Base-by-base conservation (phyloP, 1,140 invertebrate genomes). In the Nasonia longicornis region DNA sequence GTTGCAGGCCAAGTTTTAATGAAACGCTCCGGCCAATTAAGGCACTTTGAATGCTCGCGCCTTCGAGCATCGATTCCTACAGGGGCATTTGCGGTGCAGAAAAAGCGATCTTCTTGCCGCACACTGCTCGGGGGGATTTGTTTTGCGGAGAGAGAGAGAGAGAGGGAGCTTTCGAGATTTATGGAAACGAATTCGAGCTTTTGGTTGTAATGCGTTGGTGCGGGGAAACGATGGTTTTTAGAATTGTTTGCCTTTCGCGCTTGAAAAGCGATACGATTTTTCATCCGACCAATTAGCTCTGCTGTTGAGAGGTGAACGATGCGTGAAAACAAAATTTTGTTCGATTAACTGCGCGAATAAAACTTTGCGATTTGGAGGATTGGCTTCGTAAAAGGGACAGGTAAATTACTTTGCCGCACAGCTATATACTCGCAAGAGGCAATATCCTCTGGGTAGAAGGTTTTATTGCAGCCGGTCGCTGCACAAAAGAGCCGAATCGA, bases 21-120 rank as follows among this genome's bases (percentile, higher is more conserved):
- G 77, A 78, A 78, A 78, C 67, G 26, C 67, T 58, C 67, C 11
- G n/a, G 45, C 77, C 45, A 78, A 78, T 78, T 78, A 78, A 52
- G 67, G 66, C 11, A 69, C 67, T 58, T 70, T 70, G 31, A 78
- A 70, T 70, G 38, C 14, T 67, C 75, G 64, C 35, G 64, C 35
- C 64, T 67, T 69, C 22, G 66, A 78, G 67, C 14, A 78, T 78
- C 77, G 77, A 78, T 78, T 70, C 22, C 64, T 45, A 29, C 38
- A n/a, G 71, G 38, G 26, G 31, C 11, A 35, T 31, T 31, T 3
- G 52, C 52, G 52, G 52, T 58, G 4, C 20, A 20, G 16, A n/a
- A 58, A 42, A 58, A 58, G 20, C 52, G 52, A 58, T 58, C 52
- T 20, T 58, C 52, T 58, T n/a, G 16, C 52, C 20, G 52, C 52